Conservation (phyloP, 2,797 vertebrate species). For the Amazonetta brasiliensis region DNA sequence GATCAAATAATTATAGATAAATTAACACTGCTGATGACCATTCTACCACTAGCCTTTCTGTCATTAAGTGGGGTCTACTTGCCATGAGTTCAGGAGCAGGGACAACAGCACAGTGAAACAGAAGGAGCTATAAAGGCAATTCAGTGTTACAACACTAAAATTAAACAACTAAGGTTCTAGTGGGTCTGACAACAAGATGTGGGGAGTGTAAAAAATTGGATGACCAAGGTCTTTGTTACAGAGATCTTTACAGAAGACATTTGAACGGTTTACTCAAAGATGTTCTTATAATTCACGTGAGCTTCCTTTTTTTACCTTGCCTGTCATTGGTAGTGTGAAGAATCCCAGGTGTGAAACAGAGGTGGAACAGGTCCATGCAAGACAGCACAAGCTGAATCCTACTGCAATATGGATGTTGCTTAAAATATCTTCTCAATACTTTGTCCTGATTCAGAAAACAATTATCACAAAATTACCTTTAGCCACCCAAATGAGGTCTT, state of each 20-base stretch:
- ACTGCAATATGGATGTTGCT: background rate
- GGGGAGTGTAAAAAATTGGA: background rate
- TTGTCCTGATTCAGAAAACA: background rate
- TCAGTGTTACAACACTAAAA: conserved; percentile 3
- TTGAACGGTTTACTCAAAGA: background rate
- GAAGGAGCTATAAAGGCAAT: conserved; percentile 25
- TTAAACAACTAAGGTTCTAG: conserved; percentile 10
- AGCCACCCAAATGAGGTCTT: background rate
- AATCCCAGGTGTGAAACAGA: background rate
- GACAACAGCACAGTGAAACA: conserved; percentile 40
- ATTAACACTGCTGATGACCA: conserved; percentile 32
- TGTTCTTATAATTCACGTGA: background rate
- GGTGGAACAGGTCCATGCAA: background rate
- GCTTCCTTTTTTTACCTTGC: background rate
- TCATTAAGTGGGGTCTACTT: conserved; percentile 35
- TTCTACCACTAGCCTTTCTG: conserved; percentile 47
- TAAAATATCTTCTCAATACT: background rate
- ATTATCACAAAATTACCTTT: background rate
- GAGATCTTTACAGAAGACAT: background rate
- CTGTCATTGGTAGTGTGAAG: background rate
- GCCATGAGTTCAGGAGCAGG: conserved; percentile 54
- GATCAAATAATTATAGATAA: conserved; percentile 69
- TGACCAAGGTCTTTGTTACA: background rate
- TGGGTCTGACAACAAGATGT: background rate
- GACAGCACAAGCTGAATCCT: accelerated